Evolutionary conservation across 2,113 vertebrate genomes (phyloP).

Genomic region (Rhegmatorhina hoffmannsi): DNA sequence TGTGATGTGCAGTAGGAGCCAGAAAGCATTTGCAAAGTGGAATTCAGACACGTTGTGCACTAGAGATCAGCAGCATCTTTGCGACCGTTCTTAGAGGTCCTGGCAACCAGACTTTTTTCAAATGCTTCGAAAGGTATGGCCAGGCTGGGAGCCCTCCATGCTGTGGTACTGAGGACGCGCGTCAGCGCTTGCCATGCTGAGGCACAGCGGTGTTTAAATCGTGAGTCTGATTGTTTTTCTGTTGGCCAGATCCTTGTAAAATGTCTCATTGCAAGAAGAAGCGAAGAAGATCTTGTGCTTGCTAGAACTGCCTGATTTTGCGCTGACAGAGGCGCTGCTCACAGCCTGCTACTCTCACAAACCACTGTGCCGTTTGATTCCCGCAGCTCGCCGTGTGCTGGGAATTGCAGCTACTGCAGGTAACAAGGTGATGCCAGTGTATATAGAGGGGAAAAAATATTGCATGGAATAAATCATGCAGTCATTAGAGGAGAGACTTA

Average conservation of each 20-base stretch:
- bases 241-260: not conserved
- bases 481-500: not conserved
- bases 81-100: not conserved
- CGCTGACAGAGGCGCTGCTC: not conserved
- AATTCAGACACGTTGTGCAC: not conserved
- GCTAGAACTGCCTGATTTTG: not conserved
- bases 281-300: not conserved
- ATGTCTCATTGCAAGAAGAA: not conserved
- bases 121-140: not conserved
- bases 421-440: not conserved
- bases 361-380: not conserved
- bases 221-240: not conserved
- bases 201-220: not conserved
- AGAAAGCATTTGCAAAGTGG: not conserved
- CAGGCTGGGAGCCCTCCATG: not conserved
- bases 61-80: not conserved
- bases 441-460: not conserved
- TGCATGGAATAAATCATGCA: not conserved
- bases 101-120: conserved; percentile 20
- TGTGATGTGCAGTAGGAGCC: not conserved
- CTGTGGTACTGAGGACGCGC: not conserved
- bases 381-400: not conserved
- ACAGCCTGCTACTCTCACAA: conserved; percentile 44
- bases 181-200: not conserved
- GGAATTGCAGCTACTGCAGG: not conserved